Conservation (phyloP, 2,888 invertebrate species). For the Lasioglossum lativentre region DNA sequence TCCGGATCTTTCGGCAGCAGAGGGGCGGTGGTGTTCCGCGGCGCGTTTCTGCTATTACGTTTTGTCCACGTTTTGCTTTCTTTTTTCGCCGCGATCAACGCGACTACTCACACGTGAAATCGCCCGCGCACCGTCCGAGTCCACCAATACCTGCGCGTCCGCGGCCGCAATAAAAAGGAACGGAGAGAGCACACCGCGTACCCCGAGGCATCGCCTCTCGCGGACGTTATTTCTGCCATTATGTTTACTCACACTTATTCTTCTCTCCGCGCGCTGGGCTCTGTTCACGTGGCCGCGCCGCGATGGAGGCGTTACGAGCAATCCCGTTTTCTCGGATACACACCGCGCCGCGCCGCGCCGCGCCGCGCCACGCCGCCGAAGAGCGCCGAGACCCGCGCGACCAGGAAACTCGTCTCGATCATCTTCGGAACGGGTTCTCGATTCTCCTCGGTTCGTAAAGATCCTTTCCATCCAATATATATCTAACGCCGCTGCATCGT, state of each 20-base stretch:
- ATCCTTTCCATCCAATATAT: conserved; percentile 47
- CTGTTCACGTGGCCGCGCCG: conserved; percentile 60
- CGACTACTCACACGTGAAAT: conserved; percentile 71
- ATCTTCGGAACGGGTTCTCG: conserved; percentile 70
- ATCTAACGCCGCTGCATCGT: conserved; percentile 43
- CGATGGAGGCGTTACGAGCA: conserved; percentile 71
- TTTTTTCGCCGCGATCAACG: conserved; percentile 68
- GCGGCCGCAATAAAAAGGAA: conserved; percentile 25
- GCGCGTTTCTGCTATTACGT: conserved; percentile 61
- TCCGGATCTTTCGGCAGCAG: conserved; percentile 7
- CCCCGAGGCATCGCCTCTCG: conserved; percentile 34
- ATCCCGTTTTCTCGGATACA: conserved; percentile 74
- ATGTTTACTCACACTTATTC: conserved; percentile 69
- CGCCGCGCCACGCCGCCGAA: conserved; percentile 14
- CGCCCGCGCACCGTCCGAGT: conserved; percentile 43
- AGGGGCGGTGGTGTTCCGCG: too few species aligned
- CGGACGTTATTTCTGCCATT: conserved; percentile 67
- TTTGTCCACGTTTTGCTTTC: conserved; percentile 55
- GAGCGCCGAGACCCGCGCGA: conserved; percentile 45
- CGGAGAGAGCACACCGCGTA: neutral
- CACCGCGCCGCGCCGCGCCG: conserved; percentile 33
- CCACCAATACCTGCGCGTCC: conserved; percentile 16
- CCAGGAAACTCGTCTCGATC: conserved; percentile 71
- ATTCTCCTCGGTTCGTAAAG: conserved; percentile 68
- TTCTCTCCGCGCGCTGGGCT: conserved; percentile 1